Base-by-base conservation (phyloP, 2,113 vertebrate species). In the Lynx canadensis region DNA sequence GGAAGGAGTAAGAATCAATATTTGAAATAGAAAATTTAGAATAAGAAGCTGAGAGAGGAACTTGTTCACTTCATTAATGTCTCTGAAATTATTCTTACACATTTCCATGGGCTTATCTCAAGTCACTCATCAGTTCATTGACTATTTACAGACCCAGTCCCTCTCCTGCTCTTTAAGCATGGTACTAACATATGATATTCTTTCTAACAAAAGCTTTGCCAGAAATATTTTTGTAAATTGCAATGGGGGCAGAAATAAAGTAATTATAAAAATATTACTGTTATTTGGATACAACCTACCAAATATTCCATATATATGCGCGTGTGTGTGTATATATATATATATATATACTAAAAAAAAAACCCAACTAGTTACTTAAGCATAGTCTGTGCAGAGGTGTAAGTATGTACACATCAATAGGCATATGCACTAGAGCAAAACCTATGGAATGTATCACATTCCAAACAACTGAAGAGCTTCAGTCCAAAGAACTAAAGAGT, bases 321-420 rank as follows among this genome's bases (percentile, higher is more conserved):
- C 16, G 5, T 60, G 27, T 38, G 91, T 86, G 81, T 41, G 41
- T 41, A 5, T 36, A 36, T 36, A 36, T 36, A 36, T 36, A 36
- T 36, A 36, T 36, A 36, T 36, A 36, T 36, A 36, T 36, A 36
- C n/a, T n/a, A n/a, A n/a, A 84, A 83, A 65, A 33, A 93, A 97
- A 94, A 33, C 29, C 13, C 23, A 86, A 80, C 5, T n/a, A 71
- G 38, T 96, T 95, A 91, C 92, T 90, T 74, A 96, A 88, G 57
- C 79, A 89, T 48, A 65, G 13, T 57, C n/a, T 88, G 48, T 38
- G 48, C 16, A 81, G 68, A 80, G 36, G 27, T 94, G 15, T 41
- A 68, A 79, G n/a, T 91, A 18, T 80, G 80, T 16, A 55, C 31
- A 94, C 38, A 45, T 52, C 11, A 73, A 18, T 8, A 73, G 60